These are phyloP conservation scores for Laspeyria flexula DNA, from an alignment of 2,888 invertebrate species.

Conservation along the genomic window DNA sequence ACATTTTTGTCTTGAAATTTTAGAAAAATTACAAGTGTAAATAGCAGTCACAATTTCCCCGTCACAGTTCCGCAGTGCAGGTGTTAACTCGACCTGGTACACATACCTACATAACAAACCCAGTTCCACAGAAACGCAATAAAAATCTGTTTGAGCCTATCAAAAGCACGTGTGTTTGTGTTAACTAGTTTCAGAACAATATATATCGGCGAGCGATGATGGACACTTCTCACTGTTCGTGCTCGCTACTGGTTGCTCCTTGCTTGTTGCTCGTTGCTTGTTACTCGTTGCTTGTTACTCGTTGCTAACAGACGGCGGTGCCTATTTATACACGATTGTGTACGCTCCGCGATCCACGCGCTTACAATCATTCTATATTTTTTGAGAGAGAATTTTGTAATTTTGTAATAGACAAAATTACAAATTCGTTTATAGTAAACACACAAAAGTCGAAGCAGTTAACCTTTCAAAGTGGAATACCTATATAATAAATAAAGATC, in stretches of 20 bases:
- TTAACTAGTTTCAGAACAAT: conserved; percentile 54
- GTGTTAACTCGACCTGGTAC: conserved; percentile 10
- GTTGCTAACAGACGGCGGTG: conserved; percentile 8
- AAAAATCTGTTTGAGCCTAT: conserved; percentile 44
- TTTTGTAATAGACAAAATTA: no score
- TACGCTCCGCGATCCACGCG: conserved; percentile 15
- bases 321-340: conserved; percentile 67
- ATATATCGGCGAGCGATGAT: conserved; percentile 62
- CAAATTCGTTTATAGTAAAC: no score
- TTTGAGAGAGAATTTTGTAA: no score
- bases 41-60: background rate
- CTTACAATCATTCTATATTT: conserved; percentile 52
- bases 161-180: conserved; percentile 42
- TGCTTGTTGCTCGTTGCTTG: no score
- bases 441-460: no score
- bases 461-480: no score
- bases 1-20: no score
- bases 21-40: background rate
- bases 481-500: no score
- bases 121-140: conserved; percentile 42
- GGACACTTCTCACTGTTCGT: conserved; percentile 66
- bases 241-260: no score
- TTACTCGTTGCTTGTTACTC: no score
- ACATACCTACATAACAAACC: conserved; percentile 41
- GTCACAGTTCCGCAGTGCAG: background rate